Conservation (phyloP, 2,797 vertebrate species). For the Neostethus bicornis region DNA sequence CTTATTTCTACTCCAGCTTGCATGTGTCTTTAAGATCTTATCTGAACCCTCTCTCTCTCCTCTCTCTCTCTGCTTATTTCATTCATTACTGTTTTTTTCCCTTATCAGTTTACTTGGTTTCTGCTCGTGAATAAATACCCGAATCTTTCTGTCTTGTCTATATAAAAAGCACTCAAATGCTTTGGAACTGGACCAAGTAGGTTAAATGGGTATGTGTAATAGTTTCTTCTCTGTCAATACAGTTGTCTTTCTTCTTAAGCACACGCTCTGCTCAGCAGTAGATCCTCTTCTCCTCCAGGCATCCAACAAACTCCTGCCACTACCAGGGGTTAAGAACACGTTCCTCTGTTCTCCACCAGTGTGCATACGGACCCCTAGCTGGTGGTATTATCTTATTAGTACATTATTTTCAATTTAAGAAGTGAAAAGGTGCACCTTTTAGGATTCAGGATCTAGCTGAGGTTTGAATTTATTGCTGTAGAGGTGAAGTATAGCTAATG, state of each 20-base stretch:
- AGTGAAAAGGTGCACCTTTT: no score
- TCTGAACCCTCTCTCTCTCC: conserved; percentile 60
- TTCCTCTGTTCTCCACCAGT: conserved; percentile 60
- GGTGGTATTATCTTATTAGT: no score
- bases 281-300: conserved; percentile 72
- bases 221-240: conserved; percentile 84
- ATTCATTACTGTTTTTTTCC: conserved; percentile 69
- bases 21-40: conserved; percentile 76
- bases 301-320: conserved; percentile 56
- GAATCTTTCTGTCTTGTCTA: conserved; percentile 85
- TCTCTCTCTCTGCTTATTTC: conserved; percentile 66
- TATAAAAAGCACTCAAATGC: conserved; percentile 86
- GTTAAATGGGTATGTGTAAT: conserved; percentile 84
- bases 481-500: conserved; percentile 54
- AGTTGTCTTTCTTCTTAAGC: conserved; percentile 79
- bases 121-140: conserved; percentile 81
- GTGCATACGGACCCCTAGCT: conserved; percentile 78
- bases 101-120: conserved; percentile 70
- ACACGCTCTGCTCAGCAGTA: conserved; percentile 78
- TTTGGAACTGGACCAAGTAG: conserved; percentile 87
- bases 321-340: conserved; percentile 60
- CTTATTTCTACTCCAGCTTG: conserved; percentile 62
- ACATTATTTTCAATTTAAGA: no score
- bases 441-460: conserved; percentile 44
- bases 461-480: conserved; percentile 50